These are phyloP conservation scores for Julus scandinavius DNA, from an alignment of 2,888 invertebrate species.

Conservation along the genomic window DNA sequence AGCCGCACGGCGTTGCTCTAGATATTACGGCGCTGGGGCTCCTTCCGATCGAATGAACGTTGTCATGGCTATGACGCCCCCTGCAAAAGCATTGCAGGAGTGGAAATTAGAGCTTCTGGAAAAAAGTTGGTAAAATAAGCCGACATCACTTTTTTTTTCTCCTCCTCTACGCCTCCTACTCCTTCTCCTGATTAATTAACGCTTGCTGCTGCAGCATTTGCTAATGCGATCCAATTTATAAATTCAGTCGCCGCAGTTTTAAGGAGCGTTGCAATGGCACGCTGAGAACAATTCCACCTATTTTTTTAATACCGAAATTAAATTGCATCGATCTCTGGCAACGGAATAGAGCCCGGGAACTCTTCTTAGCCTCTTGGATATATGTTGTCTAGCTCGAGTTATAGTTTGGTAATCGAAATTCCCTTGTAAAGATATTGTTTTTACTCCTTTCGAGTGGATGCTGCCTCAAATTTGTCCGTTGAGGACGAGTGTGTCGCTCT, in stretches of 20 bases:
- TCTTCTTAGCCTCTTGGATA: no score
- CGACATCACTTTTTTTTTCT: neutral
- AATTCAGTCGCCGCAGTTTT: neutral
- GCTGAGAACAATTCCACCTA: neutral
- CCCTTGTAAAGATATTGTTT: no score
- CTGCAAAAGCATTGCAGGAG: neutral
- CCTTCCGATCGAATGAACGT: constrained; percentile 17
- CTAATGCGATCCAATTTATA: constrained; percentile 30
- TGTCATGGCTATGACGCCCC: constrained; percentile 1
- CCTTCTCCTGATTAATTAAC: constrained; percentile 27
- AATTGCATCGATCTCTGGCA: neutral
- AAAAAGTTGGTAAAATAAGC: constrained; percentile 19
- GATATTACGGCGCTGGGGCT: neutral
- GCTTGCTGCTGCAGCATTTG: neutral
- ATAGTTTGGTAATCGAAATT: no score
- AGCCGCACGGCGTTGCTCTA: neutral
- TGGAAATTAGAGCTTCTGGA: constrained; percentile 15
- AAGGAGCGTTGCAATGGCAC: neutral
- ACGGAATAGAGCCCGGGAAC: neutral
- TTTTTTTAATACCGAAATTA: neutral
- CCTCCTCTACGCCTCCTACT: neutral
- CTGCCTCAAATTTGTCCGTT: no score
- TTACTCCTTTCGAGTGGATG: no score
- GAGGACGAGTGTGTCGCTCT: no score
- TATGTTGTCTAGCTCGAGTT: no score